Evolutionary conservation across 2,888 invertebrate genomes (phyloP), one percentile per base, ranked within the genome.

Genomic region (Steinernema scapterisci): DNA sequence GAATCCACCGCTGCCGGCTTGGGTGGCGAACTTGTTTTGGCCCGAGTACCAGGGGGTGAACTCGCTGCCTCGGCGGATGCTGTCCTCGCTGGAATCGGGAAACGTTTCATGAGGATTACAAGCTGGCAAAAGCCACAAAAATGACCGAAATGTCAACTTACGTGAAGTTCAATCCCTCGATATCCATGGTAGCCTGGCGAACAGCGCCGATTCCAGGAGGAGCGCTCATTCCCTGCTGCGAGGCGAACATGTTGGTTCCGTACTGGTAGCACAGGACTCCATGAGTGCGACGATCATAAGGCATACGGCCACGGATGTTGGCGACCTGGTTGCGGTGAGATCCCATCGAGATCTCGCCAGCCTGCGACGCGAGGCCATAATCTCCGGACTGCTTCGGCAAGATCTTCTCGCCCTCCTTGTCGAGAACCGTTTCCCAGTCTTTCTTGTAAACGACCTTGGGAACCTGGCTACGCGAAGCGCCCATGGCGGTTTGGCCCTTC

Each of bases 11-110:
- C 81, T 82, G 72, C 86, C 86, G 21, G 81, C 81, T 75, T 87
- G 87, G 45, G 81, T 84, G 75, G 86, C 87, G 78, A 87, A 87
- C 78, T 87, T 87, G 83, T 87, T 87, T 77, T 84, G 85, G 45
- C 87, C 87, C 45, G 85, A 85, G 77, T 84, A 86, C 87, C 87
- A 87, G 27, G 87, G 87, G 21, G 86, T 86, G 79, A 78, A 84
- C 76, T 86, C 84, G 71, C 84, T 84, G 71, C 86, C 85, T 63
- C 83, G 82, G 46, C 87, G 81, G 52, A 86, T 75, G 46, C 82
- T 79, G 63, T 87, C 87, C 76, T 87, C 87, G 51, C 85, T 86
- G 75, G 77, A 79, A 52, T 48, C 2, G 13, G 48, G 48, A 16
- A 19, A 19, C 3, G 48, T 48, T 48, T 7, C 48, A 48, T 16